Percentiles rank a stretch among this genome's conserved stretches.
Evolutionary conservation across 2,797 vertebrate species (phyloP).

Genomic region (Danio jaintianensis): DNA sequence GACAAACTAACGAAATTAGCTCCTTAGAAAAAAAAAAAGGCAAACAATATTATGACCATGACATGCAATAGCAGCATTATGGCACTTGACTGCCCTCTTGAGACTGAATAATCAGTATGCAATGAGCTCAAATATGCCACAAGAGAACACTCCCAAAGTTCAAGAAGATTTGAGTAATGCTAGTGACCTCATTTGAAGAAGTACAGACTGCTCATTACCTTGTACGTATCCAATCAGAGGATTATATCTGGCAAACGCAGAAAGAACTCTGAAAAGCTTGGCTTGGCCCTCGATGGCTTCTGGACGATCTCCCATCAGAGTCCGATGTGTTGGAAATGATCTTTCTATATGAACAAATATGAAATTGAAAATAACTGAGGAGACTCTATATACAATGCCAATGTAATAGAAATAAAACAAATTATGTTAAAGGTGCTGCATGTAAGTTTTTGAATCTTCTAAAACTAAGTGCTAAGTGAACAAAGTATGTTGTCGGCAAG

Average conservation of each 20-base stretch:
- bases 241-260: slow-evolving; percentile 76
- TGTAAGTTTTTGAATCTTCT: too few species aligned
- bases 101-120: not conserved
- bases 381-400: not conserved
- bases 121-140: not conserved
- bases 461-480: too few species aligned
- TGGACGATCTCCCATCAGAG: slow-evolving; percentile 79
- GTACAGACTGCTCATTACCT: slow-evolving; percentile 66
- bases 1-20: slow-evolving; percentile 14
- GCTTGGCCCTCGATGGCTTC: slow-evolving; percentile 82
- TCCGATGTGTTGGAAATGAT: slow-evolving; percentile 79
- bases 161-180: not conserved
- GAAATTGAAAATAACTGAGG: not conserved
- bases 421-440: too few species aligned
- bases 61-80: not conserved
- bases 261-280: slow-evolving; percentile 80
- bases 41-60: slow-evolving; percentile 7
- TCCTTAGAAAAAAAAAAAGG: not conserved
- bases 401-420: not conserved
- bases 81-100: slow-evolving; percentile 37
- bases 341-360: slow-evolving; percentile 66
- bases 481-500: too few species aligned
- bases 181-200: not conserved
- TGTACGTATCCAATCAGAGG: slow-evolving; percentile 78
- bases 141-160: not conserved